Evolutionary conservation across 2,113 vertebrate genomes (phyloP).

Genomic region (Bombycilla garrulus): DNA sequence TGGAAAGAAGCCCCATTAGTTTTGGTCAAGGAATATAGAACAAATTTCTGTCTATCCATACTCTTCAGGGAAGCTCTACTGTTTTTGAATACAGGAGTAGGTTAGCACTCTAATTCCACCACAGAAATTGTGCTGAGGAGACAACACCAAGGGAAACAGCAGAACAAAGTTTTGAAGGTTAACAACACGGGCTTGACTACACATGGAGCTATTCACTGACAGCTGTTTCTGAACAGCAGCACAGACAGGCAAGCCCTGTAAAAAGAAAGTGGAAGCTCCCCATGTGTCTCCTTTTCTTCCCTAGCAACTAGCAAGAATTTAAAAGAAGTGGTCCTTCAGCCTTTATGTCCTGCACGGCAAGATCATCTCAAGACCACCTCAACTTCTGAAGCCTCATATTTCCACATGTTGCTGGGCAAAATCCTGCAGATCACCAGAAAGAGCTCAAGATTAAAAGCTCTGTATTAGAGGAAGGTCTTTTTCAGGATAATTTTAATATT

Average conservation of each 20-base stretch:
- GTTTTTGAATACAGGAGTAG: neutral
- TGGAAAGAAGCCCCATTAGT: neutral
- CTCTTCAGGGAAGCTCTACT: neutral
- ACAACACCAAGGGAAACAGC: neutral
- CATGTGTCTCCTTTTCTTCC: neutral
- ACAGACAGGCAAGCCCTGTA: neutral
- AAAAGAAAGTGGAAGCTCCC: neutral
- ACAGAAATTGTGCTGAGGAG: neutral
- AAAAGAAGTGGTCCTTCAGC: neutral
- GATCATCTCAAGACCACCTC: neutral
- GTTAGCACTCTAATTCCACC: neutral
- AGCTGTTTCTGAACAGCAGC: neutral
- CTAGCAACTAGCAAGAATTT: neutral
- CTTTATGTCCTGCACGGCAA: neutral
- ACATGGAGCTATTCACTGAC: neutral
- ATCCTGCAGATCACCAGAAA: neutral
- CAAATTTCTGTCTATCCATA: neutral
- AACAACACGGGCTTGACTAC: conserved; percentile 11
- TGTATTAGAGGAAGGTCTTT: neutral
- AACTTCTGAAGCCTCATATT: neutral
- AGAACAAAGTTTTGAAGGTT: conserved; percentile 7
- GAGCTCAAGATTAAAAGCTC: neutral
- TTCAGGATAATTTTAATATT: neutral
- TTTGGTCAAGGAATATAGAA: neutral
- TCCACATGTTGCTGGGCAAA: neutral